These are phyloP conservation scores for Conopomorpha cramerella DNA, from an alignment of 1,140 invertebrate genomes.

Conservation along the genomic window DNA sequence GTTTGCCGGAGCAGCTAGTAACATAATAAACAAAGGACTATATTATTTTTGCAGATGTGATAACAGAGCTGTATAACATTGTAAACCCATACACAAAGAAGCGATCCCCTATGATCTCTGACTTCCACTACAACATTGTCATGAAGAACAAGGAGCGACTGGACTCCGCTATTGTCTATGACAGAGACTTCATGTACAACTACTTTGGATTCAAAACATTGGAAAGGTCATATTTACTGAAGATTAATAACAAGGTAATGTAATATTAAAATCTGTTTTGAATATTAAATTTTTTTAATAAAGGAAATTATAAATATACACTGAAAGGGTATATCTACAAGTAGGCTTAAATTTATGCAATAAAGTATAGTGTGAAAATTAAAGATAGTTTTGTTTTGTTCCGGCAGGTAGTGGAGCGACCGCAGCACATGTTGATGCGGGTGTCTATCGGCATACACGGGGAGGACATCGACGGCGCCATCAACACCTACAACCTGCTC, in stretches of 20 bases:
- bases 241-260: conserved; percentile 82
- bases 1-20: no score
- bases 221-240: conserved; percentile 93
- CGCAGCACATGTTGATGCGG: conserved; percentile 99
- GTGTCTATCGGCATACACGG: conserved; percentile 96
- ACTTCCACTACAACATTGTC: conserved; percentile 83
- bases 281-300: no score
- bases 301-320: no score
- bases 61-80: conserved; percentile 83
- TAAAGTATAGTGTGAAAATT: no score
- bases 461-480: conserved; percentile 89
- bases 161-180: conserved; percentile 97
- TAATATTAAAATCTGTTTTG: background rate
- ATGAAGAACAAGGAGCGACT: conserved; percentile 85
- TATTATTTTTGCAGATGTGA: conserved; percentile 80
- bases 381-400: no score
- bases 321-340: no score
- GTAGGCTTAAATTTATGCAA: no score
- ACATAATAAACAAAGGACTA: no score
- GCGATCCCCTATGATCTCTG: conserved; percentile 82
- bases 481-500: conserved; percentile 96
- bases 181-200: conserved; percentile 96
- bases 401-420: conserved; percentile 82
- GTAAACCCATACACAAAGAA: conserved; percentile 74
- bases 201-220: conserved; percentile 99